A percentile compares a stretch with the other conserved stretches of the same genome.
Evolutionary conservation across 2,113 vertebrate species (phyloP).

Genomic region (Rhynchomys soricoides): DNA sequence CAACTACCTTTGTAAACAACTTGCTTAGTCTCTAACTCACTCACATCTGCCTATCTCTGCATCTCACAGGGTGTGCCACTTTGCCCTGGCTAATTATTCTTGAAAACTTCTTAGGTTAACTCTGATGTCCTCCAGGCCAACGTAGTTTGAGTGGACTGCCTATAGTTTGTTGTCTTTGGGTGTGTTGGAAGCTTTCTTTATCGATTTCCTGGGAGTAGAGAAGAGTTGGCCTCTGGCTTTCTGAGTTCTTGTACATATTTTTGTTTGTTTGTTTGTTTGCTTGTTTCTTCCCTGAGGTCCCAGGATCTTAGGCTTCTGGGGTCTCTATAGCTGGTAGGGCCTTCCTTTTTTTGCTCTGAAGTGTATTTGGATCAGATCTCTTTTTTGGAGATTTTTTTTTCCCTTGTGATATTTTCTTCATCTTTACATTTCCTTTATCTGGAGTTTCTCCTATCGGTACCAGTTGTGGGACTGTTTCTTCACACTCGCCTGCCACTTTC

Average conservation of each 20-base stretch:
- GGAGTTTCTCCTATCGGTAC: constrained; percentile 48
- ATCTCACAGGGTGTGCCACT: too few species aligned
- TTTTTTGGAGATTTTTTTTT: constrained; percentile 43
- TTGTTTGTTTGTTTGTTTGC: background rate
- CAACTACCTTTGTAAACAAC: background rate
- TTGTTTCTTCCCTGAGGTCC: constrained; percentile 50
- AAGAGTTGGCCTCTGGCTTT: constrained; percentile 79
- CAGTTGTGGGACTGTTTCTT: constrained; percentile 71
- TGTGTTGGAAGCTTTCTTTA: constrained; percentile 69
- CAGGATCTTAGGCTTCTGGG: background rate
- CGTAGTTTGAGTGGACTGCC: constrained; percentile 61
- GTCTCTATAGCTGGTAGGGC: background rate
- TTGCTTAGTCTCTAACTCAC: background rate
- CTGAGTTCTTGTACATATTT: constrained; percentile 62
- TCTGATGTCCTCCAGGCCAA: background rate
- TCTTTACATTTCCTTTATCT: background rate
- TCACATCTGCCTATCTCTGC: background rate
- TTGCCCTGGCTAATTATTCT: background rate
- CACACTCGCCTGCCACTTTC: background rate
- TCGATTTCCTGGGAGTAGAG: constrained; percentile 60
- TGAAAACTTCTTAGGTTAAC: background rate
- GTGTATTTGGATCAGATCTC: background rate
- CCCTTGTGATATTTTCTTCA: background rate
- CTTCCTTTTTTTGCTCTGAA: constrained; percentile 68
- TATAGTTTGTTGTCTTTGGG: constrained; percentile 52